Evolutionary conservation across 2,113 vertebrate genomes (phyloP).

Genomic region (Enhydra lutris): DNA sequence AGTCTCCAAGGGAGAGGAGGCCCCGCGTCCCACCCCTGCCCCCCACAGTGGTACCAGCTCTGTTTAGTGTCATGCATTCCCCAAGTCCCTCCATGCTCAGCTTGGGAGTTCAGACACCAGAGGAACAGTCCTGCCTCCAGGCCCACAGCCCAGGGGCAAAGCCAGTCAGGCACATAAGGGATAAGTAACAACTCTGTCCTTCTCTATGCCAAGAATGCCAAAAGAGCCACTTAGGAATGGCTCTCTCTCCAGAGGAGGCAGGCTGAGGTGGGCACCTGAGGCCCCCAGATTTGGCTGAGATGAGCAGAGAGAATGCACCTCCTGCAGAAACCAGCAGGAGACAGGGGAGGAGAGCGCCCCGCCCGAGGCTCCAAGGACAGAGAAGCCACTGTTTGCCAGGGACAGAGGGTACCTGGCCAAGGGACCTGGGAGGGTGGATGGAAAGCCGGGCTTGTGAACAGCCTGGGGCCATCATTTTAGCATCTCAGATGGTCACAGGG

Average conservation of each 20-base stretch:
- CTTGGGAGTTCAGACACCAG: background rate
- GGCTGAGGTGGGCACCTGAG: background rate
- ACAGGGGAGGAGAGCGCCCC: background rate
- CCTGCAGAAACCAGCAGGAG: background rate
- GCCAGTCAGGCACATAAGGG: background rate
- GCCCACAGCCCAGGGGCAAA: background rate
- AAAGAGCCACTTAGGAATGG: background rate
- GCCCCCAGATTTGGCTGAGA: background rate
- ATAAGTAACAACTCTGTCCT: background rate
- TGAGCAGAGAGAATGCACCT: background rate
- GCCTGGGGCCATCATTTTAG: background rate
- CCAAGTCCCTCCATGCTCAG: background rate
- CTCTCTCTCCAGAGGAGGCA: background rate
- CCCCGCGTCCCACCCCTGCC: background rate
- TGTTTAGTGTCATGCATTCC: background rate
- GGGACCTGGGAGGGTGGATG: background rate
- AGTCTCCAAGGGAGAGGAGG: background rate
- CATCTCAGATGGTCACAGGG: background rate
- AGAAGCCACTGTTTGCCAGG: background rate
- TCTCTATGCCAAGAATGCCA: background rate
- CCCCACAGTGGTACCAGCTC: background rate
- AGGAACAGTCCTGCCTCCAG: background rate
- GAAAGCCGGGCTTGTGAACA: background rate
- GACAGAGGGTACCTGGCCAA: background rate
- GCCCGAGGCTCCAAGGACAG: background rate